Evolutionary conservation across 2,113 vertebrate genomes (phyloP), one percentile per base, ranked within the genome.

Genomic region (Ophthalmolycus amberensis): DNA sequence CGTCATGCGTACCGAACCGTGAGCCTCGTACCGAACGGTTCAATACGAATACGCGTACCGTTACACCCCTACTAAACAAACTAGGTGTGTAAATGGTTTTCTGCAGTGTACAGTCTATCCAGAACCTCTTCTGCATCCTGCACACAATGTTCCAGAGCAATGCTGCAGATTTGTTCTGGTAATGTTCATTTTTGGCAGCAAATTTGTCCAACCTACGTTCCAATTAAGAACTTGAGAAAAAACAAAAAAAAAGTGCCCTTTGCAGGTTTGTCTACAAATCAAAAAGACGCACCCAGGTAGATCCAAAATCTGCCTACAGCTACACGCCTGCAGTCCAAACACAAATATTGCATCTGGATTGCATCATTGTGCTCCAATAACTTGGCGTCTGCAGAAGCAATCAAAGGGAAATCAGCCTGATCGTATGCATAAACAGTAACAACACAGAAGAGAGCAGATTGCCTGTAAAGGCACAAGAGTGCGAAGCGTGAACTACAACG

Each of bases 321-420:
- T 42, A 37, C 32, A 65, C 4, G 22, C 63, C 38, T 18, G 22
- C 29, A 58, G 15, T 22, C 68, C 52, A 75, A 65, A 37, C 22
- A 29, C 40, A 66, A 34, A 54, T 29, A 60, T 78, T 75, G 40
- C 37, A 11, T 80, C 62, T 77, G 48, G 74, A 60, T 77, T 64
- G 9, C 14, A 50, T 59, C 20, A 44, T 32, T 70, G 54, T 71
- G 9, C n/a, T 82, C 50, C 22, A 75, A 67, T 29, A 64, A 37
- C 38, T 65, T 42, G 18, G 10, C 9, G 46, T 86, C 78, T 69
- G 40, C 42, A 71, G 50, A 73, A 22, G 38, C 62, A 48, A 67
- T 80, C 14, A 77, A 63, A 78, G 44, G 38, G 29, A 78, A 84
- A 79, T 58, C 56, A 44, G 38, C 34, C 50, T 50, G 29, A 80